Percentiles rank a stretch among this genome's conserved stretches.
phyloP scores from a whole-genome alignment of 2,888 invertebrate species.

The Plagodis pulveraria region DNA sequence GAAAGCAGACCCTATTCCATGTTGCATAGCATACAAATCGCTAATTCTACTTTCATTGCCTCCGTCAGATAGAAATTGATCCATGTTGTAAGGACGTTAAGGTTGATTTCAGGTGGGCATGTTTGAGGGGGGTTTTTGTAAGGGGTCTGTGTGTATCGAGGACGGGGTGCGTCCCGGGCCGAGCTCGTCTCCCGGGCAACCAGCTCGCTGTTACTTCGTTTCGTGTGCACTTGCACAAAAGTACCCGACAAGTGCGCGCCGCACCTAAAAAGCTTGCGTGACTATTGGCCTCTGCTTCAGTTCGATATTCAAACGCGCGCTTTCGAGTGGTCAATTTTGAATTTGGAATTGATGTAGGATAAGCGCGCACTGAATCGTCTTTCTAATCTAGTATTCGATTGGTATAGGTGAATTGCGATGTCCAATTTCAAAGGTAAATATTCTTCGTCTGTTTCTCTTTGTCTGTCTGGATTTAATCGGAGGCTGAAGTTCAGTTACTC shows the following conservation, averaged over 20 bases:
- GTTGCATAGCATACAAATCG: constrained; percentile 76
- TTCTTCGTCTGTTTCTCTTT: constrained; percentile 3
- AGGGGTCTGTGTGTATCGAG: constrained; percentile 60
- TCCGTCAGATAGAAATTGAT: constrained; percentile 25
- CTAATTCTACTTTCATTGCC: constrained; percentile 58
- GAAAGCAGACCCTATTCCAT: constrained; percentile 76
- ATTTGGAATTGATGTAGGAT: constrained; percentile 42
- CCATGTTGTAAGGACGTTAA: constrained; percentile 37
- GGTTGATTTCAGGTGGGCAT: constrained; percentile 42
- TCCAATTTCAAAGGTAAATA: constrained; percentile 21
- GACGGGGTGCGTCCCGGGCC: constrained; percentile 64
- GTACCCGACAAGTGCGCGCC: constrained; percentile 54
- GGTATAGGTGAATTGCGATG: constrained; percentile 29
- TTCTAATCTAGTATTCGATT: constrained; percentile 24
- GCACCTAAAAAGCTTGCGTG: constrained; percentile 51
- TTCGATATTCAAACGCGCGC: constrained; percentile 49
- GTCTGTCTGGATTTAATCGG: constrained; percentile 3
- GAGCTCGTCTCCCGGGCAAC: constrained; percentile 78
- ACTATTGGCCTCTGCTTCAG: constrained; percentile 48
- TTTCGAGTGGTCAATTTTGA: constrained; percentile 26
- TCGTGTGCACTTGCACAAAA: constrained; percentile 68
- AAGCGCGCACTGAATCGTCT: constrained; percentile 28
- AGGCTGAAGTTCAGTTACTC: constrained; percentile 3
- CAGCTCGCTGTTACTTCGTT: constrained; percentile 37
- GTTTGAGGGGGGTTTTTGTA: constrained; percentile 43